These are phyloP conservation scores for Nasonia oneida DNA, from an alignment of 2,888 invertebrate genomes.

Conservation along the genomic window DNA sequence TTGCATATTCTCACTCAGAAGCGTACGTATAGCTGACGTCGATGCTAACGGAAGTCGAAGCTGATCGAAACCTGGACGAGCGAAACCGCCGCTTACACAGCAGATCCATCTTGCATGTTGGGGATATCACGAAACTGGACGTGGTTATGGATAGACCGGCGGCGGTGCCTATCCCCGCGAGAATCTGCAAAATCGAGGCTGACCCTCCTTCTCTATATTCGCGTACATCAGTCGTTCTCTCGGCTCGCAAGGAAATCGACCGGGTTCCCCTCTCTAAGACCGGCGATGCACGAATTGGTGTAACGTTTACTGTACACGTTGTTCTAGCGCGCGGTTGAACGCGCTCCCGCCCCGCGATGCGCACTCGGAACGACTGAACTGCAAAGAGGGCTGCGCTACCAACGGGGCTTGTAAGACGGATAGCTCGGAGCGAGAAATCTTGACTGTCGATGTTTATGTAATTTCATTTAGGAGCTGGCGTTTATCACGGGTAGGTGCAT, in stretches of 20 bases:
- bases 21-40: background rate
- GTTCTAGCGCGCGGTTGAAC: constrained; percentile 19
- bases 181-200: constrained; percentile 39
- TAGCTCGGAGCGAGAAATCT: background rate
- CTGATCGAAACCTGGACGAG: constrained; percentile 51
- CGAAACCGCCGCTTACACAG: constrained; percentile 9
- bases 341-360: background rate
- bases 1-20: constrained; percentile 13
- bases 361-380: background rate
- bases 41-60: constrained; percentile 43
- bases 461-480: background rate
- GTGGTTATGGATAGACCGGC: constrained; percentile 36
- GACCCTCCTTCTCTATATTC: background rate
- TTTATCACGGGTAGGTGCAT: background rate
- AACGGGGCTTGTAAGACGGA: background rate
- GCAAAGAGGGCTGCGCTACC: background rate
- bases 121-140: constrained; percentile 27
- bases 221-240: background rate
- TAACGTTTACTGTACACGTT: constrained; percentile 9
- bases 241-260: background rate
- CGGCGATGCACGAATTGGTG: background rate
- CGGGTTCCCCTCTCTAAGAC: constrained; percentile 1
- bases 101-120: constrained; percentile 20
- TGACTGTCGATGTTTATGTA: background rate
- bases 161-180: constrained; percentile 23